Evolutionary conservation across 2,113 vertebrate species (phyloP).

Genomic region (Orientallactaga bullata): DNA sequence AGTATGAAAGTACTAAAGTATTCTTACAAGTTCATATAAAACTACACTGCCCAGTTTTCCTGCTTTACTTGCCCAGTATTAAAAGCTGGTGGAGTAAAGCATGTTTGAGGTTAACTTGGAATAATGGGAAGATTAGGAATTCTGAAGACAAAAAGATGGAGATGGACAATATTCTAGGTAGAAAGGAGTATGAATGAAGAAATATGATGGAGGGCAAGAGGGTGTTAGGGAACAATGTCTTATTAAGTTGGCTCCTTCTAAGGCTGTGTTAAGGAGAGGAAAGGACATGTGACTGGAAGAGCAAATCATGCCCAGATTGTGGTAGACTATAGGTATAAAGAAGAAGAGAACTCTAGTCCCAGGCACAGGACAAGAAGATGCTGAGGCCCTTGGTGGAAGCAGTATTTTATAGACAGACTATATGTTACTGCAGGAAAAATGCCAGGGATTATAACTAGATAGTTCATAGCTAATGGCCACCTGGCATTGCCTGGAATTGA

Average conservation of each 20-base stretch:
- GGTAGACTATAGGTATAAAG: background rate
- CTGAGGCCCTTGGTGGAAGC: background rate
- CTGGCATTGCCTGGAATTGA: background rate
- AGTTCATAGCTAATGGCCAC: background rate
- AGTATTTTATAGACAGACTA: background rate
- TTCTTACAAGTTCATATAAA: background rate
- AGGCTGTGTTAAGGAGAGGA: background rate
- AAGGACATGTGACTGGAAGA: background rate
- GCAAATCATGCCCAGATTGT: background rate
- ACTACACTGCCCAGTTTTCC: background rate
- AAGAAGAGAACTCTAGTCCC: background rate
- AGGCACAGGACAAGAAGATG: background rate
- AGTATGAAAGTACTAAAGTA: background rate
- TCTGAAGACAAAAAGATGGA: conserved; percentile 15
- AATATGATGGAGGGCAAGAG: background rate
- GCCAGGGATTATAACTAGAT: background rate
- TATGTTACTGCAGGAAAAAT: background rate
- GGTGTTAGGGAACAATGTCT: background rate
- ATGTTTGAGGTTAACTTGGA: conserved; percentile 47
- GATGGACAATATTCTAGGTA: background rate
- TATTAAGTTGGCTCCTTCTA: background rate
- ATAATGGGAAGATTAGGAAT: background rate
- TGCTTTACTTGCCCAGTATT: conserved; percentile 12
- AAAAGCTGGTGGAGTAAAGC: background rate
- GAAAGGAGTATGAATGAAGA: conserved; percentile 22